Conservation (phyloP, 1,140 invertebrate genomes). For the Bombus confusus region DNA sequence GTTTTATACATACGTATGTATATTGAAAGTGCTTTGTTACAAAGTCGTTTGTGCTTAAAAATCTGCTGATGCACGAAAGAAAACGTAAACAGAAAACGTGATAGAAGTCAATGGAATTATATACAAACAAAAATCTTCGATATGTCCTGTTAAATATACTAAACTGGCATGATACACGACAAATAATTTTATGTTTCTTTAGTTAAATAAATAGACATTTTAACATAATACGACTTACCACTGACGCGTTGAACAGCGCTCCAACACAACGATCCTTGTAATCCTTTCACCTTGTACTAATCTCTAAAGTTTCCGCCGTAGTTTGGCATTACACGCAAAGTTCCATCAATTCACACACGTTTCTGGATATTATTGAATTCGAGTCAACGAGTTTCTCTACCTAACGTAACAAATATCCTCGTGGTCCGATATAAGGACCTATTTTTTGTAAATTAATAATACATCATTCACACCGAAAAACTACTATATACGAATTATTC, state of each 20-base stretch:
- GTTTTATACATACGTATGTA: background rate
- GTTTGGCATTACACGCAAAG: conserved; percentile 22
- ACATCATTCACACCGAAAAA: background rate
- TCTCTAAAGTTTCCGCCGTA: conserved; percentile 29
- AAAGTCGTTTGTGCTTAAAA: too few species aligned
- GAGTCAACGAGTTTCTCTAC: conserved; percentile 5
- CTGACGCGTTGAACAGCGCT: background rate
- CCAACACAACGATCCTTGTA: conserved; percentile 22
- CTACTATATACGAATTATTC: background rate
- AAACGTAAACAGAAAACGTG: background rate
- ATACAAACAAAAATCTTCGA: background rate
- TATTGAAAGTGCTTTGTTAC: too few species aligned
- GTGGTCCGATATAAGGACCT: background rate
- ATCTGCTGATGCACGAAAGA: too few species aligned
- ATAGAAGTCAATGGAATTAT: background rate
- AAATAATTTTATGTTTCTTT: background rate
- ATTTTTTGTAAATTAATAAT: background rate
- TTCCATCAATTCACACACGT: conserved; percentile 36
- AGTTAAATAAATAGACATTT: background rate
- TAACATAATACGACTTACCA: background rate
- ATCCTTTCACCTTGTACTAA: conserved; percentile 42
- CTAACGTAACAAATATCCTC: background rate
- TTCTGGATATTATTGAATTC: background rate
- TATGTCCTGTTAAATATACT: background rate
- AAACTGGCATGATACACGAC: background rate